Evolutionary conservation across 2,797 vertebrate species (phyloP).

Genomic region (Tadarida brasiliensis): DNA sequence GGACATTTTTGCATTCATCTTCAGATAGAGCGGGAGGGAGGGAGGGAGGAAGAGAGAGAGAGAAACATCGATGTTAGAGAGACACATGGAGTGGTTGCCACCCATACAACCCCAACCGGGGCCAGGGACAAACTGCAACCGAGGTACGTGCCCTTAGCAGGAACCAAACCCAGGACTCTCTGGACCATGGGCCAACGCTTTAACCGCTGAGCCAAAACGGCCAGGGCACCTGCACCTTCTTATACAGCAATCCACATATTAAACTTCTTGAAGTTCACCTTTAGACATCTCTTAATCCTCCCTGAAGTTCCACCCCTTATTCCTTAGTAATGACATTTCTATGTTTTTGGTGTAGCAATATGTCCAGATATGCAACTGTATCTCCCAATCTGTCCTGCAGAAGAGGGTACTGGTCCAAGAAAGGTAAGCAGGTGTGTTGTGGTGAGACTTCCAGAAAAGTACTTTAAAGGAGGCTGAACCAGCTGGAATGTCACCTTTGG

Average conservation of each 20-base stretch:
- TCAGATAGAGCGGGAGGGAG: too few species aligned
- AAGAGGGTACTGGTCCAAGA: neutral
- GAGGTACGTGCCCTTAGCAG: too few species aligned
- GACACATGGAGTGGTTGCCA: too few species aligned
- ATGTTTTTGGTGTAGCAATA: neutral
- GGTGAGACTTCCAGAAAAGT: constrained; percentile 16
- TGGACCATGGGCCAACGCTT: too few species aligned
- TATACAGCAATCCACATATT: neutral
- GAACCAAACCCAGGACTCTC: too few species aligned
- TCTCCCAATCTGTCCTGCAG: neutral
- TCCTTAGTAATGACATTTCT: neutral
- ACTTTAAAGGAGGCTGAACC: neutral
- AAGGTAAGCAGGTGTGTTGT: neutral
- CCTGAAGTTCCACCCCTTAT: neutral
- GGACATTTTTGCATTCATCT: too few species aligned
- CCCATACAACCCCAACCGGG: too few species aligned
- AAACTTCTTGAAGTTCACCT: neutral
- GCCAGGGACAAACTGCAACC: too few species aligned
- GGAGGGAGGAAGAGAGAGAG: too few species aligned
- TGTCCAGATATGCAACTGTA: neutral
- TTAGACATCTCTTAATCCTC: neutral
- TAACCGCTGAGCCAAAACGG: too few species aligned
- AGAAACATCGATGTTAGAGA: too few species aligned
- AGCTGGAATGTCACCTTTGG: neutral
- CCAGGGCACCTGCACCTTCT: neutral